These are phyloP conservation scores for Ectobius pallidus DNA, from an alignment of 2,888 invertebrate species.

Conservation along the genomic window DNA sequence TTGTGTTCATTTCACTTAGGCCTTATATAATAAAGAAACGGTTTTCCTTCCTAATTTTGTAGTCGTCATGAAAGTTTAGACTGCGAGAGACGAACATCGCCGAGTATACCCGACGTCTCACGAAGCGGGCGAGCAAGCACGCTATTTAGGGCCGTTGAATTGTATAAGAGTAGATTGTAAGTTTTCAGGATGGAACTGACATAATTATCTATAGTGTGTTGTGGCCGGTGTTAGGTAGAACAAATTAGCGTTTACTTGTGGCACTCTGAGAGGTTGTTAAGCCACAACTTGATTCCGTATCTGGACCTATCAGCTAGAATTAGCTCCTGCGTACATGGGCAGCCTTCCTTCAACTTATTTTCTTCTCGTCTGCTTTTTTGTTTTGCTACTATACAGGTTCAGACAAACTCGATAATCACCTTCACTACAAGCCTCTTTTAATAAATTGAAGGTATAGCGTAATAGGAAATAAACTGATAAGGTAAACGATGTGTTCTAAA, in stretches of 20 bases:
- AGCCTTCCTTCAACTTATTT: not conserved
- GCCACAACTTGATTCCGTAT: not conserved
- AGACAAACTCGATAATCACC: constrained; percentile 6
- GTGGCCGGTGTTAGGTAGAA: not conserved
- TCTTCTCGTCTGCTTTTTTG: not conserved
- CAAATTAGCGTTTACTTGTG: not conserved
- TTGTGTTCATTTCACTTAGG: too few species aligned
- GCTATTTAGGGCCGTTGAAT: too few species aligned
- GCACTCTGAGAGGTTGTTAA: not conserved
- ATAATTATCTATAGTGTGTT: too few species aligned
- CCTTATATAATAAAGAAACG: too few species aligned
- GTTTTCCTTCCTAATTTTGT: too few species aligned
- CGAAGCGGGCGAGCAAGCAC: too few species aligned
- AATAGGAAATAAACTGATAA: not conserved
- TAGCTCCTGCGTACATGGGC: not conserved
- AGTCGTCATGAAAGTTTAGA: too few species aligned
- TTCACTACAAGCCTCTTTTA: not conserved
- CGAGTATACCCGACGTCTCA: too few species aligned
- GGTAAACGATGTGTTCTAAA: not conserved
- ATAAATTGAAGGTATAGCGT: not conserved
- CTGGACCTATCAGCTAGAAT: not conserved
- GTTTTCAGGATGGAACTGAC: not conserved
- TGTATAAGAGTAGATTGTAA: too few species aligned
- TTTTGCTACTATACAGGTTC: not conserved
- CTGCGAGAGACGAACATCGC: too few species aligned